Evolutionary conservation across 23 tunicate genomes (phyloP).

Genomic region (Halocynthia aurantium): DNA sequence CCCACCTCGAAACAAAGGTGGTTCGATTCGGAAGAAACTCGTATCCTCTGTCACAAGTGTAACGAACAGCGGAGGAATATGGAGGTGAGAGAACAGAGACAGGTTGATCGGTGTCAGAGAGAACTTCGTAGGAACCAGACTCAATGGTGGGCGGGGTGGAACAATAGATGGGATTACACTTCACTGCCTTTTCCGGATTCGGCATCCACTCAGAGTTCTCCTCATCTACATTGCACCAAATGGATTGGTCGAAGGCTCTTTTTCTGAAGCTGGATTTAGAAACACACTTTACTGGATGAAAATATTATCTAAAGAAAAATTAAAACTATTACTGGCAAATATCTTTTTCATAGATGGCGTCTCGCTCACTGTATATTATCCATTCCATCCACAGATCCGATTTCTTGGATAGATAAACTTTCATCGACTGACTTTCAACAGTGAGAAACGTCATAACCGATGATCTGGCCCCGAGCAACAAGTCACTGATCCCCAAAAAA

Average conservation of each 20-base stretch:
- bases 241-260: conserved; percentile 15
- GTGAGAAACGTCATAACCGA: neutral
- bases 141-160: conserved; percentile 5
- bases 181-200: conserved; percentile 19
- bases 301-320: neutral
- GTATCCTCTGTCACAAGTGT: conserved; percentile 55
- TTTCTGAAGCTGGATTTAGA: conserved; percentile 10
- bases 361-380: conserved; percentile 11
- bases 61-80: conserved; percentile 36
- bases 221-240: conserved; percentile 9
- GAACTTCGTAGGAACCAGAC: neutral
- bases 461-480: conserved; percentile 4
- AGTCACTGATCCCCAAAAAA: neutral
- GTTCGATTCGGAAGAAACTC: conserved; percentile 33
- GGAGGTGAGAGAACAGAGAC: neutral
- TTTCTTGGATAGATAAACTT: conserved; percentile 6
- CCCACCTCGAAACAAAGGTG: conserved; percentile 32
- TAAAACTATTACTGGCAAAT: conserved; percentile 12
- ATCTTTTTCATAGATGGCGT: neutral
- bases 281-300: neutral
- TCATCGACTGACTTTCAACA: neutral
- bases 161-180: conserved; percentile 25
- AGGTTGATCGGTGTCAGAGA: neutral
- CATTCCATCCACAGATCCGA: conserved; percentile 18
- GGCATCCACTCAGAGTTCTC: conserved; percentile 25